Evolutionary conservation across 1,140 invertebrate species (phyloP).

Genomic region (Drosophila santomea): DNA sequence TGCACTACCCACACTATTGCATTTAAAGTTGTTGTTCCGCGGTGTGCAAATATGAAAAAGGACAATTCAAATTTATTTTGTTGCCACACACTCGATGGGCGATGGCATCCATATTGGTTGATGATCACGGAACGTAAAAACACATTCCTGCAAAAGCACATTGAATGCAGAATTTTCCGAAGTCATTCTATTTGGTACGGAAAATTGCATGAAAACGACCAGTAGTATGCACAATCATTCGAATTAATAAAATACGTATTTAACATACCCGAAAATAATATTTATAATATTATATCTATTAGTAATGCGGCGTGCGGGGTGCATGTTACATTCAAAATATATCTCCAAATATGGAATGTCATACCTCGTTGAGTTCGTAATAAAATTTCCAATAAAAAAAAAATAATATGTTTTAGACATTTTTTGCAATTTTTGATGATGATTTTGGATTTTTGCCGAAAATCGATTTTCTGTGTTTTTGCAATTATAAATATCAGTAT

Average conservation of each 20-base stretch:
- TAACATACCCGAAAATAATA: background rate
- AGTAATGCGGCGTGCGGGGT: too few relatives aligned
- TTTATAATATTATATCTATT: too few relatives aligned
- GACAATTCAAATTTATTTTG: conserved; percentile 36
- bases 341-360: too few relatives aligned
- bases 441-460: too few relatives aligned
- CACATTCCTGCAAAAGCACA: conserved; percentile 13
- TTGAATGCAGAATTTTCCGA: background rate
- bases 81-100: conserved; percentile 14
- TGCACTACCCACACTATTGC: conserved; percentile 21
- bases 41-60: conserved; percentile 48
- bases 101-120: conserved; percentile 14
- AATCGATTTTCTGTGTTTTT: too few relatives aligned
- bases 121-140: conserved; percentile 19
- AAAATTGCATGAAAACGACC: conserved; percentile 7
- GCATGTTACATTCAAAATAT: too few relatives aligned
- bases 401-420: too few relatives aligned
- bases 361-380: too few relatives aligned
- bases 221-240: conserved; percentile 12
- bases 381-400: too few relatives aligned
- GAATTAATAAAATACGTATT: background rate
- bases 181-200: conserved; percentile 3
- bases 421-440: too few relatives aligned
- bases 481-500: too few relatives aligned
- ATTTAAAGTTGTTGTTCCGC: conserved; percentile 16